A percentile compares a stretch with the other conserved stretches of the same genome.
phyloP scores from a whole-genome alignment of 2,113 vertebrate genomes.

The Oophaga pumilio region DNA sequence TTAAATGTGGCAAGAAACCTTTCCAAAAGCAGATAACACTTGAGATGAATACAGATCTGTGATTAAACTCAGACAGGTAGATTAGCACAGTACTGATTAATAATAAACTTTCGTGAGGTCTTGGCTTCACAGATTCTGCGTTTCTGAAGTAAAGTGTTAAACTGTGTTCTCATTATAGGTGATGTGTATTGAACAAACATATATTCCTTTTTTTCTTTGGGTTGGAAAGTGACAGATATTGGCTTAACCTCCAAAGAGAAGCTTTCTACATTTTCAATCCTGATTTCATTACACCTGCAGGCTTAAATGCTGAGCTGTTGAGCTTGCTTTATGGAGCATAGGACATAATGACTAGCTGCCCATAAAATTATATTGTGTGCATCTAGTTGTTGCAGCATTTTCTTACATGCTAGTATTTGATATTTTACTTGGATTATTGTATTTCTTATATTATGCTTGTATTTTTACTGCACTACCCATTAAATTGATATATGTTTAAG shows the following conservation, averaged over 20 bases:
- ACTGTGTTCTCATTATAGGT: constrained; percentile 46
- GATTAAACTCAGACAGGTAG: constrained; percentile 10
- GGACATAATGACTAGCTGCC: constrained; percentile 45
- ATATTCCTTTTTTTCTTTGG: constrained; percentile 38
- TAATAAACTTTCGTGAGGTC: constrained; percentile 18
- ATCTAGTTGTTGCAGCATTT: constrained; percentile 53
- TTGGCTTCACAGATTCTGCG: neutral
- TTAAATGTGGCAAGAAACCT: neutral
- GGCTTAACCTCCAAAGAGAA: constrained; percentile 51
- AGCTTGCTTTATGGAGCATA: constrained; percentile 50
- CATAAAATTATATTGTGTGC: constrained; percentile 55
- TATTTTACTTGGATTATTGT: neutral
- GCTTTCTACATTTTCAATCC: constrained; percentile 52
- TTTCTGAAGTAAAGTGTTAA: neutral
- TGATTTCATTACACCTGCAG: constrained; percentile 55
- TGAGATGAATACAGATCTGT: constrained; percentile 17
- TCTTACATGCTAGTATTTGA: constrained; percentile 34
- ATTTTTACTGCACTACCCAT: neutral
- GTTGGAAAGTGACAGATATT: constrained; percentile 54
- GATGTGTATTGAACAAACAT: constrained; percentile 42
- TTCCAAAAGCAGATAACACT: constrained; percentile 12
- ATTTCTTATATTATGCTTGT: neutral
- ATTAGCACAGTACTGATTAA: constrained; percentile 33
- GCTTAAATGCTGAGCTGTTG: constrained; percentile 57
- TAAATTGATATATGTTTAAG: neutral